A percentile compares a stretch with the other conserved stretches of the same genome.
Conservation (phyloP, 2,113 vertebrate genomes). For the Amblyopsis rosae region DNA sequence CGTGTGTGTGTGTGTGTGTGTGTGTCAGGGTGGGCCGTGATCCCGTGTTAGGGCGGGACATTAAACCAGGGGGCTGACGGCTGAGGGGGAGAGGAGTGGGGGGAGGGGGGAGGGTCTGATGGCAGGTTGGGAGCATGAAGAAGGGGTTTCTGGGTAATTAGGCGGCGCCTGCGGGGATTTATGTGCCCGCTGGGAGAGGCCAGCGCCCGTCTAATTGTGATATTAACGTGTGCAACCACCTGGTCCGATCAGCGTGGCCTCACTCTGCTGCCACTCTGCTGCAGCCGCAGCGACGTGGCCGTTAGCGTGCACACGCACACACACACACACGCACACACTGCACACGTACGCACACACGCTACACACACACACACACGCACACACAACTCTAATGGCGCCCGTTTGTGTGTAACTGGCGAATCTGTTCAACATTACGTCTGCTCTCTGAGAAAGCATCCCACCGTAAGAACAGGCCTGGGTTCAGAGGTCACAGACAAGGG, state of each 20-base stretch:
- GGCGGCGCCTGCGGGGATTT: slow-evolving; percentile 64
- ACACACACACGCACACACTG: slow-evolving; percentile 4
- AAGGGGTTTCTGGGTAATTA: slow-evolving; percentile 69
- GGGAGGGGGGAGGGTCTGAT: neutral
- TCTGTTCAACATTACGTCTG: too few relatives aligned
- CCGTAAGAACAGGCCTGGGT: neutral
- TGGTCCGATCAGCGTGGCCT: slow-evolving; percentile 52
- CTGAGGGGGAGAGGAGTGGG: slow-evolving; percentile 8
- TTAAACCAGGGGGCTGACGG: slow-evolving; percentile 37
- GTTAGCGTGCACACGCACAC: slow-evolving; percentile 46
- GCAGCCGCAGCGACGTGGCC: slow-evolving; percentile 63
- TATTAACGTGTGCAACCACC: slow-evolving; percentile 79
- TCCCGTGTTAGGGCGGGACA: slow-evolving; percentile 51
- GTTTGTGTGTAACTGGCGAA: too few relatives aligned
- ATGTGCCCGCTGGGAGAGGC: slow-evolving; percentile 63
- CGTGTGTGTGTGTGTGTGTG: slow-evolving; percentile 7
- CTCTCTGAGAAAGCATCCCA: too few relatives aligned
- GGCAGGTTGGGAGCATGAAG: slow-evolving; percentile 9
- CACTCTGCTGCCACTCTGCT: slow-evolving; percentile 61
- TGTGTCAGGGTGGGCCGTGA: slow-evolving; percentile 26
- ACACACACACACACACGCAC: too few relatives aligned
- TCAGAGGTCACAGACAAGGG: neutral
- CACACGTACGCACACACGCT: too few relatives aligned
- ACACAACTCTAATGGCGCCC: neutral
- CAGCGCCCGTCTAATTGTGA: slow-evolving; percentile 75